These are phyloP conservation scores for Drosophila elegans DNA, from an alignment of 1,140 invertebrate species.

Conservation along the genomic window DNA sequence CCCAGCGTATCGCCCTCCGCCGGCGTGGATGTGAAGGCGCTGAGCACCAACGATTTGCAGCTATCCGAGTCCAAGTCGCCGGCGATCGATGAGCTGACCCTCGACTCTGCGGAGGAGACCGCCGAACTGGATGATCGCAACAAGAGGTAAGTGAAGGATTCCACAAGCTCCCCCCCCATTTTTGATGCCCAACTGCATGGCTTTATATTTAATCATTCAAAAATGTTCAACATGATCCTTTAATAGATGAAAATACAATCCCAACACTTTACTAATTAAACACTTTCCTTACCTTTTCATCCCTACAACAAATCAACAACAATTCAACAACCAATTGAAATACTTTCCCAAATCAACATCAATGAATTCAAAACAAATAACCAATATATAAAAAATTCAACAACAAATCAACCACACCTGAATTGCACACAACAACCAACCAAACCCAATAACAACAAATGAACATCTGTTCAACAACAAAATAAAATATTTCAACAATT, in stretches of 20 bases:
- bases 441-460: too few relatives aligned
- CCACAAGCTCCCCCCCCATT: too few relatives aligned
- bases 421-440: neutral
- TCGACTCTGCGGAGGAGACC: constrained; percentile 87
- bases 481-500: neutral
- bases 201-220: neutral
- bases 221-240: too few relatives aligned
- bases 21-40: constrained; percentile 48
- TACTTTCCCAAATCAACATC: constrained; percentile 5
- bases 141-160: constrained; percentile 86
- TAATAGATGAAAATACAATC: neutral
- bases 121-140: constrained; percentile 91
- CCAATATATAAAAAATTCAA: constrained; percentile 17
- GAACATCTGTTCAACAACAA: constrained; percentile 10
- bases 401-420: constrained; percentile 19
- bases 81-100: constrained; percentile 86
- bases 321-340: constrained; percentile 19
- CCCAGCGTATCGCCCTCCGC: constrained; percentile 36
- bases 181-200: too few relatives aligned
- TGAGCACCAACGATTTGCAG: constrained; percentile 76
- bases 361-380: constrained; percentile 10
- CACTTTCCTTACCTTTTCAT: constrained; percentile 30
- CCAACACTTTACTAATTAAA: constrained; percentile 36
- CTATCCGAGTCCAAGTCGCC: constrained; percentile 85
- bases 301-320: constrained; percentile 22